Evolutionary conservation across 1,140 invertebrate species (phyloP).

Genomic region (Delia radicum): DNA sequence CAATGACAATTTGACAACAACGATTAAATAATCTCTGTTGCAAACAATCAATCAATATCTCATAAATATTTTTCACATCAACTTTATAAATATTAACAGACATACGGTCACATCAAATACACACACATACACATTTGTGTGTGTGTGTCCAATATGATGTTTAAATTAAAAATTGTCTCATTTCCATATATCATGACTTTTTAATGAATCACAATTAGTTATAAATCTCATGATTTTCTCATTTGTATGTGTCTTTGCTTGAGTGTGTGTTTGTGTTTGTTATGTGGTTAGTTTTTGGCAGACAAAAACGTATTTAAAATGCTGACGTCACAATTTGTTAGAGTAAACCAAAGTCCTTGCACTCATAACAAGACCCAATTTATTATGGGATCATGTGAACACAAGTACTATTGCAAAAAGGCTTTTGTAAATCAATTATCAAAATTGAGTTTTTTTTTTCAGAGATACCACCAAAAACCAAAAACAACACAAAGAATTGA

Average conservation of each 20-base stretch:
- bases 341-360: constrained; percentile 21
- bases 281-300: background rate
- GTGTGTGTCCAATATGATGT: too few relatives aligned
- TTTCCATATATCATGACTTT: too few relatives aligned
- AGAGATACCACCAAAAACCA: background rate
- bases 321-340: constrained; percentile 12
- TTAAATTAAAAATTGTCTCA: too few relatives aligned
- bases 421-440: constrained; percentile 18
- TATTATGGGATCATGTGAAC: constrained; percentile 16
- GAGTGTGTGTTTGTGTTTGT: background rate
- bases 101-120: background rate
- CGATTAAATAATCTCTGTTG: constrained; percentile 13
- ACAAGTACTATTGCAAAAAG: background rate
- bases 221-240: background rate
- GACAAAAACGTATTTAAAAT: constrained; percentile 14
- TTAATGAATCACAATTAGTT: too few relatives aligned
- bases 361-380: constrained; percentile 22
- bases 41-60: background rate
- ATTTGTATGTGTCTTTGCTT: background rate
- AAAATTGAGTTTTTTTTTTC: constrained; percentile 23
- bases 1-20: background rate
- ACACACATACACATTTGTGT: background rate
- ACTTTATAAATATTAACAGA: background rate
- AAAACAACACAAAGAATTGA: background rate
- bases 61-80: background rate